phyloP scores from a whole-genome alignment of 2,888 invertebrate genomes.

The Argyresthia goedartella region DNA sequence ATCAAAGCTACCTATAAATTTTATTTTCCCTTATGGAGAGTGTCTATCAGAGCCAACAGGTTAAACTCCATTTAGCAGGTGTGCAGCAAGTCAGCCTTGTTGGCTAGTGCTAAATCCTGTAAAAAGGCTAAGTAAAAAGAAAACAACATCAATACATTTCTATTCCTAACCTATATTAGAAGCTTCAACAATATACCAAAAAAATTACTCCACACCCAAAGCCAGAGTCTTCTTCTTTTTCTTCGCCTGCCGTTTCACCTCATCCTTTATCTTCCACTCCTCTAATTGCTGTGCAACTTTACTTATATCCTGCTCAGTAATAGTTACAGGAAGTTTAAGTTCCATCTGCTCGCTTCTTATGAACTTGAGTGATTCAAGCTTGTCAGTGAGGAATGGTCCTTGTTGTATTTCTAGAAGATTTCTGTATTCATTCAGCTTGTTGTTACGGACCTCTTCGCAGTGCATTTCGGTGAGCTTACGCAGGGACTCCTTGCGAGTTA shows the following conservation, averaged over 20 bases:
- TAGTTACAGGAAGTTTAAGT: constrained; percentile 73
- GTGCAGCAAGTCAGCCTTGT: too few species aligned
- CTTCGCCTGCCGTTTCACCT: constrained; percentile 45
- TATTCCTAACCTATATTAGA: neutral
- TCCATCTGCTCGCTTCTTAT: constrained; percentile 82
- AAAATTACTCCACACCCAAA: constrained; percentile 21
- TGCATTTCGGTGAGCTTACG: constrained; percentile 78
- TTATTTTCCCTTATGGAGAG: too few species aligned
- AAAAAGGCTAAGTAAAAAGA: neutral
- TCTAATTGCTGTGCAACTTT: constrained; percentile 67
- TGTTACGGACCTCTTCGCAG: constrained; percentile 75
- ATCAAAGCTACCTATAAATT: too few species aligned
- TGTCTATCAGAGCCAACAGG: too few species aligned
- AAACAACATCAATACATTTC: neutral
- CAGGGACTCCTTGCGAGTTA: constrained; percentile 81
- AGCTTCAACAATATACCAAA: neutral
- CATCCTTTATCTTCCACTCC: constrained; percentile 51
- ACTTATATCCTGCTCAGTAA: constrained; percentile 77
- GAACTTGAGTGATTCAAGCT: constrained; percentile 77
- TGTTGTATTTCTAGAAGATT: constrained; percentile 78
- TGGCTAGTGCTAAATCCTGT: neutral
- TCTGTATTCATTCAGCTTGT: constrained; percentile 76
- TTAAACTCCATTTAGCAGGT: too few species aligned
- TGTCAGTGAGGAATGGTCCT: constrained; percentile 79
- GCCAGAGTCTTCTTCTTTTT: constrained; percentile 47